Percentiles rank a stretch among this genome's conserved stretches.
phyloP scores from a whole-genome alignment of 2,113 vertebrate genomes.

The Nibea albiflora region DNA sequence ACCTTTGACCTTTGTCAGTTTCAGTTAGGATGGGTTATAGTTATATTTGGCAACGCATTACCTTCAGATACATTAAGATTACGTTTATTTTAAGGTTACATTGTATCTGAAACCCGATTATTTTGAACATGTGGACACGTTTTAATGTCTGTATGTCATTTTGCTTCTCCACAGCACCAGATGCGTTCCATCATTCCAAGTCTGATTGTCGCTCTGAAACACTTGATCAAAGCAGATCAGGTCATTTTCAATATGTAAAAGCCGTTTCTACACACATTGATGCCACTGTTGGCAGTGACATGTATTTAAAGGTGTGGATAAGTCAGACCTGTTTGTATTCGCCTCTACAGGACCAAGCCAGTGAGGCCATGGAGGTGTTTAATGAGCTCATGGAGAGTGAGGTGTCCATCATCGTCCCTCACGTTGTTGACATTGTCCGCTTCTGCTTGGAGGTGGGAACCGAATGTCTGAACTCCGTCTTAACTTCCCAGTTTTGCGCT shows the following conservation, averaged over 20 bases:
- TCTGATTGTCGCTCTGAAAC: slow-evolving; percentile 84
- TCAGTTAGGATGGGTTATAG: too few species aligned
- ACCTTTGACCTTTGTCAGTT: not conserved
- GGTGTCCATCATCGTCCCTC: slow-evolving; percentile 86
- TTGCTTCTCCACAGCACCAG: slow-evolving; percentile 80
- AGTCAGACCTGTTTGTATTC: not conserved
- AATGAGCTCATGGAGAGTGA: slow-evolving; percentile 92
- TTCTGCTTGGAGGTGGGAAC: slow-evolving; percentile 88
- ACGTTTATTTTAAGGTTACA: not conserved
- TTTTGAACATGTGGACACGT: not conserved
- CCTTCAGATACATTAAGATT: not conserved
- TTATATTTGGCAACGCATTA: not conserved
- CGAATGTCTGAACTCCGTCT: not conserved
- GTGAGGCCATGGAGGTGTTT: slow-evolving; percentile 90
- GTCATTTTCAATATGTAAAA: slow-evolving; percentile 61
- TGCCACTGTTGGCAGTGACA: not conserved
- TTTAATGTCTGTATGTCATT: slow-evolving; percentile 2
- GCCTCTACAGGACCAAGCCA: slow-evolving; percentile 85
- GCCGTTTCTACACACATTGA: not conserved
- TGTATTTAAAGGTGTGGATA: not conserved
- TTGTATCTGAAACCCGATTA: not conserved
- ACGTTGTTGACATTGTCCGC: slow-evolving; percentile 85
- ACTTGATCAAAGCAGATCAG: slow-evolving; percentile 88
- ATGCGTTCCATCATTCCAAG: slow-evolving; percentile 86
- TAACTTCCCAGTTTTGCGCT: not conserved